These are phyloP conservation scores for Rhagologus leucostigma DNA, from an alignment of 2,113 vertebrate species.

Conservation along the genomic window DNA sequence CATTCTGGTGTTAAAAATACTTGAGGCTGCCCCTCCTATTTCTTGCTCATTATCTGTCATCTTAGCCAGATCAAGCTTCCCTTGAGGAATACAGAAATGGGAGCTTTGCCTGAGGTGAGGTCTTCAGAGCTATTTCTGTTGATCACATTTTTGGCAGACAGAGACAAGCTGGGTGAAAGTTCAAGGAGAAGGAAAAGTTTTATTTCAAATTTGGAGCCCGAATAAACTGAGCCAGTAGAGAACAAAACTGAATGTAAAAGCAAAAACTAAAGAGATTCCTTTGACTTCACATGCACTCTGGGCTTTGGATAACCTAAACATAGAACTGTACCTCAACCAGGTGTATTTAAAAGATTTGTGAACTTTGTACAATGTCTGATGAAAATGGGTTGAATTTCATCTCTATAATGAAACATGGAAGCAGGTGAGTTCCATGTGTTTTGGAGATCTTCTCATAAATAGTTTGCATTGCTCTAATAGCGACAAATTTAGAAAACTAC, in stretches of 20 bases:
- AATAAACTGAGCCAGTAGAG: not conserved
- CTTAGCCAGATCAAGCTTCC: slow-evolving; percentile 57
- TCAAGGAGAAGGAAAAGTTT: not conserved
- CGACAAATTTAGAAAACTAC: slow-evolving; percentile 36
- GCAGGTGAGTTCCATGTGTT: slow-evolving; percentile 43
- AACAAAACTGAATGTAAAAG: not conserved
- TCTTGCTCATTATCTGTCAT: slow-evolving; percentile 38
- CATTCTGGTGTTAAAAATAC: slow-evolving; percentile 57
- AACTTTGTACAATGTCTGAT: not conserved
- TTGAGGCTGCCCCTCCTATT: slow-evolving; percentile 45
- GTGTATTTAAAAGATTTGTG: slow-evolving; percentile 14
- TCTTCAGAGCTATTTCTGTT: not conserved
- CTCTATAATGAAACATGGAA: slow-evolving; percentile 19
- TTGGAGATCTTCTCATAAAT: slow-evolving; percentile 38
- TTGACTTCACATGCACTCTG: not conserved
- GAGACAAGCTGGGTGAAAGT: slow-evolving; percentile 1
- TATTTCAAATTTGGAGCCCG: not conserved
- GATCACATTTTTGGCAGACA: slow-evolving; percentile 13
- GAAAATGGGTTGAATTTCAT: slow-evolving; percentile 21
- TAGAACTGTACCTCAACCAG: not conserved
- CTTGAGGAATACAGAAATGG: slow-evolving; percentile 57
- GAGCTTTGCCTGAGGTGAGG: slow-evolving; percentile 28
- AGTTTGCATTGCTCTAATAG: slow-evolving; percentile 43
- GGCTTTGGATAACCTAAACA: not conserved
- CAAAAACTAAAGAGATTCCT: not conserved